Evolutionary conservation across 2,113 vertebrate species (phyloP).

Genomic region (Catharus minimus): DNA sequence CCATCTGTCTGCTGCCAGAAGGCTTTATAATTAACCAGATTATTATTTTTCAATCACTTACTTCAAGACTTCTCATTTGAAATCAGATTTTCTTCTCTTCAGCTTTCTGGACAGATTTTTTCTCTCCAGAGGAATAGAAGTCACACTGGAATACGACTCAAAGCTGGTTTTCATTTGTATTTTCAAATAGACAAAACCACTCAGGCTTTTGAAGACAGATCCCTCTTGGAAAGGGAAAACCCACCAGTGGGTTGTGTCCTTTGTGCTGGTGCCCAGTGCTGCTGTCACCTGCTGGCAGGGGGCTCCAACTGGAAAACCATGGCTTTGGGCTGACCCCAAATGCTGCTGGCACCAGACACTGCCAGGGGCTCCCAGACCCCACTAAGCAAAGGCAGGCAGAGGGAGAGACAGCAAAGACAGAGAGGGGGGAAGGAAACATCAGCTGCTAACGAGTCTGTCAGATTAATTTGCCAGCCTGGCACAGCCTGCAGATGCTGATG

Average conservation of each 20-base stretch:
- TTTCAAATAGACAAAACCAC: neutral
- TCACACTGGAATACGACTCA: neutral
- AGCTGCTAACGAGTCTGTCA: neutral
- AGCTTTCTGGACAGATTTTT: neutral
- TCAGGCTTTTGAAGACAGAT: neutral
- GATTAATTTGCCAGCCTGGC: neutral
- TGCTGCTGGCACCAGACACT: neutral
- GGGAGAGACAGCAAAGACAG: neutral
- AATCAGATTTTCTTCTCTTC: neutral
- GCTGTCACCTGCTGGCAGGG: neutral
- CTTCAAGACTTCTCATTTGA: neutral
- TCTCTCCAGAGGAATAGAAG: neutral
- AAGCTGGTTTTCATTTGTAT: neutral
- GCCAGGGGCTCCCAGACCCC: neutral
- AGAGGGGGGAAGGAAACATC: neutral
- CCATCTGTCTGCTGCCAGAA: neutral
- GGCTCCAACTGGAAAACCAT: neutral
- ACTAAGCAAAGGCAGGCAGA: neutral
- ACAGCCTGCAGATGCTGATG: neutral
- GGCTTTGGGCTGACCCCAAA: fast-evolving
- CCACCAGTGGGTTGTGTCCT: neutral
- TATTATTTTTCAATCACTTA: neutral
- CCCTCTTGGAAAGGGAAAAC: neutral
- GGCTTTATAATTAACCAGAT: neutral
- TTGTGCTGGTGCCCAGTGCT: neutral